phyloP scores from a whole-genome alignment of 2,888 invertebrate species.

The Marronus borbonicus region DNA sequence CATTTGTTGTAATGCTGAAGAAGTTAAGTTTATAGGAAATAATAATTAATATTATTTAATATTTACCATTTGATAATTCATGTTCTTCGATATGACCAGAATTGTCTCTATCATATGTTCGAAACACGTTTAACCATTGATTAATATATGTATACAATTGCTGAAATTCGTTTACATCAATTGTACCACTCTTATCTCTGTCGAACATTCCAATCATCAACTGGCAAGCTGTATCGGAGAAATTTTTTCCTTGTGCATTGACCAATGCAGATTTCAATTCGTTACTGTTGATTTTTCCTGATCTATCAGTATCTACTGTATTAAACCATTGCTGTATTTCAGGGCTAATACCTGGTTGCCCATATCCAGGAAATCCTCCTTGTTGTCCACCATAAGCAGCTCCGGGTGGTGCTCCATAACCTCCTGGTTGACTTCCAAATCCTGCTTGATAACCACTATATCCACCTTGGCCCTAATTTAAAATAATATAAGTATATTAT shows the following conservation, averaged over 20 bases:
- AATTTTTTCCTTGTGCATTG: constrained; percentile 88
- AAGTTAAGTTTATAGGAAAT: constrained; percentile 52
- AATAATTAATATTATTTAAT: neutral
- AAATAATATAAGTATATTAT: neutral
- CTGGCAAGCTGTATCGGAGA: constrained; percentile 87
- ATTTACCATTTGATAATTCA: constrained; percentile 82
- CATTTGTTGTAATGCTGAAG: constrained; percentile 87
- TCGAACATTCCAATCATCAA: constrained; percentile 96
- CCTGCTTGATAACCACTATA: constrained; percentile 40
- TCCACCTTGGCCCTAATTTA: constrained; percentile 18
- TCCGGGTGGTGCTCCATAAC: constrained; percentile 19
- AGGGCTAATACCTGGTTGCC: constrained; percentile 73
- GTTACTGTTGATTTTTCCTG: constrained; percentile 83
- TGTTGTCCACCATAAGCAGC: neutral
- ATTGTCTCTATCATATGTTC: constrained; percentile 87
- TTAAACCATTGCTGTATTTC: constrained; percentile 88
- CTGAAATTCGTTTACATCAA: constrained; percentile 88
- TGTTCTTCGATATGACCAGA: constrained; percentile 88
- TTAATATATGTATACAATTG: constrained; percentile 90
- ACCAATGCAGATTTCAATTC: constrained; percentile 88
- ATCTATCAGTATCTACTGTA: constrained; percentile 87
- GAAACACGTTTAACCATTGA: constrained; percentile 90
- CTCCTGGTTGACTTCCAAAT: constrained; percentile 16
- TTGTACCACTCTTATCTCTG: constrained; percentile 86
- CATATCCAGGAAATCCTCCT: constrained; percentile 45